Evolutionary conservation across 2,797 vertebrate genomes (phyloP).

Genomic region (Emydoidea blandingii): DNA sequence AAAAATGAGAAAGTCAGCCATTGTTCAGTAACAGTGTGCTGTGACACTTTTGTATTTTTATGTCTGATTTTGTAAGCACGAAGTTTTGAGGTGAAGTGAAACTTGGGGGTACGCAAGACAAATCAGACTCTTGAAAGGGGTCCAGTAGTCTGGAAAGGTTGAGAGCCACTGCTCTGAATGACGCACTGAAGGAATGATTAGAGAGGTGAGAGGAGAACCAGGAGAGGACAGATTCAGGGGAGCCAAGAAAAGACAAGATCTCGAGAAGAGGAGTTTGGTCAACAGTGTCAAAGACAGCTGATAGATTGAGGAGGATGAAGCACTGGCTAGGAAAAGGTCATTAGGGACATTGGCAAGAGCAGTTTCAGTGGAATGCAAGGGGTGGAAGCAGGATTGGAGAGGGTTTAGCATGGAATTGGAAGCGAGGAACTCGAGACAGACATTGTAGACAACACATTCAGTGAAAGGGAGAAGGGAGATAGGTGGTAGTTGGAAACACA

Average conservation of each 20-base stretch:
- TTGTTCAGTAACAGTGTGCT: too few species aligned
- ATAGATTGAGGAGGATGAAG: background rate
- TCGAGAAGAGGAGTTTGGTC: background rate
- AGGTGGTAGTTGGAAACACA: background rate
- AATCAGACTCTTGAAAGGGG: too few species aligned
- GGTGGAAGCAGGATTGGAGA: background rate
- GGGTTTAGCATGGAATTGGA: background rate
- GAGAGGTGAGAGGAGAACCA: too few species aligned
- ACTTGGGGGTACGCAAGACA: too few species aligned
- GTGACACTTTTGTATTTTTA: too few species aligned
- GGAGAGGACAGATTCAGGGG: too few species aligned
- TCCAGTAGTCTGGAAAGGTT: too few species aligned
- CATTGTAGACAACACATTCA: background rate
- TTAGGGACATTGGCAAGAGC: background rate
- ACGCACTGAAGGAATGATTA: too few species aligned
- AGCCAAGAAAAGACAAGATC: background rate
- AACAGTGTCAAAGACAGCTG: background rate
- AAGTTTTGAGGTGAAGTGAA: too few species aligned
- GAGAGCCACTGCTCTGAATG: too few species aligned
- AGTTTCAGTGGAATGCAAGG: background rate
- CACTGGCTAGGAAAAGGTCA: background rate
- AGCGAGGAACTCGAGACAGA: background rate
- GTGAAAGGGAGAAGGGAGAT: background rate
- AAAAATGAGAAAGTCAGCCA: too few species aligned
- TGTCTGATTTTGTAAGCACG: too few species aligned